Evolutionary conservation across 2,888 invertebrate species (phyloP).

Genomic region (Acleris laterana): DNA sequence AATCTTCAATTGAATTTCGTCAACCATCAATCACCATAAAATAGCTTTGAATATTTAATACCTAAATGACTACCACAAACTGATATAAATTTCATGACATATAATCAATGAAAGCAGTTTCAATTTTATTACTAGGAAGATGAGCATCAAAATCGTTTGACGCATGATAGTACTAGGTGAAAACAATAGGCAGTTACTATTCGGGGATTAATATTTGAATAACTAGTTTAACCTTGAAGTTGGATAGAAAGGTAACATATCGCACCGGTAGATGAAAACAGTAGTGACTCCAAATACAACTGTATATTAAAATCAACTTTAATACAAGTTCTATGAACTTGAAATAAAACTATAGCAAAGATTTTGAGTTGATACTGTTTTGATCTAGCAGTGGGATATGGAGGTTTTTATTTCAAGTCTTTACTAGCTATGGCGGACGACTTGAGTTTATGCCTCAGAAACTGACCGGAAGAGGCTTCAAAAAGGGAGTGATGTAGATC

Average conservation of each 20-base stretch:
- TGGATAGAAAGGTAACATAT: background rate
- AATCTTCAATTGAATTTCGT: slow-evolving; percentile 8
- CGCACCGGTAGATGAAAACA: too few species aligned
- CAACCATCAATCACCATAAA: slow-evolving; percentile 25
- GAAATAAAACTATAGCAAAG: too few species aligned
- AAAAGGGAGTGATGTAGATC: too few species aligned
- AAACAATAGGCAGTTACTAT: slow-evolving; percentile 1
- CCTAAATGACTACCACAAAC: slow-evolving; percentile 13
- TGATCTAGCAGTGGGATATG: too few species aligned
- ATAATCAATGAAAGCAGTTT: background rate
- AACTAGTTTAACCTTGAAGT: background rate
- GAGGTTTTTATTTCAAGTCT: background rate
- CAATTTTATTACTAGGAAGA: background rate
- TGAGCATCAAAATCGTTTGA: slow-evolving; percentile 3
- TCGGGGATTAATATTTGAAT: slow-evolving; percentile 15
- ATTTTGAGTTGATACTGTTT: too few species aligned
- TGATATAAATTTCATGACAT: background rate
- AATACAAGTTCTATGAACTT: too few species aligned
- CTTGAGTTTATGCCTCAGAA: too few species aligned
- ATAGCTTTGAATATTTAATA: slow-evolving; percentile 25
- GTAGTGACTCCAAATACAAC: too few species aligned
- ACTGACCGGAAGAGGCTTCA: too few species aligned
- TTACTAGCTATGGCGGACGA: too few species aligned
- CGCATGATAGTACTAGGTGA: background rate
- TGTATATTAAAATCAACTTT: too few species aligned